These are phyloP conservation scores for Carassius gibelio DNA, from an alignment of 2,113 vertebrate genomes.

Conservation along the genomic window DNA sequence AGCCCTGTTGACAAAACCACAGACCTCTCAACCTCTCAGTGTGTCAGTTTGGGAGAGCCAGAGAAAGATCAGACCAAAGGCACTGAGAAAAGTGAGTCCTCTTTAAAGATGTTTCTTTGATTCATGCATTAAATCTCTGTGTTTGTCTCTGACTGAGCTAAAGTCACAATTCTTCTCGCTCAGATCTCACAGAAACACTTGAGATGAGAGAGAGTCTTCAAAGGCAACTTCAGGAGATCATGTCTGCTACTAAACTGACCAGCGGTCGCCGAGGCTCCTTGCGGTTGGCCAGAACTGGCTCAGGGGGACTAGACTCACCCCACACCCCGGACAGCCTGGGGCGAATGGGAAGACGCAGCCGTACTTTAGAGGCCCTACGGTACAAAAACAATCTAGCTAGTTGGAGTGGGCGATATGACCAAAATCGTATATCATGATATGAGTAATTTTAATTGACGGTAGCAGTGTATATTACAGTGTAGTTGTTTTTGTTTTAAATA, in stretches of 20 bases:
- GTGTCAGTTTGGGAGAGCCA: constrained; percentile 54
- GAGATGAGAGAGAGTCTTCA: constrained; percentile 96
- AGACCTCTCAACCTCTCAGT: constrained; percentile 52
- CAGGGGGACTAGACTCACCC: constrained; percentile 77
- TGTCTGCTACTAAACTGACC: constrained; percentile 89
- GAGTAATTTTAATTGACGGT: no score
- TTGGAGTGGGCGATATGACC: no score
- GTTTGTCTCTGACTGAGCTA: neutral
- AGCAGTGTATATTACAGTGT: no score
- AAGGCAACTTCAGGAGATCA: constrained; percentile 93
- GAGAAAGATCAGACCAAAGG: constrained; percentile 57
- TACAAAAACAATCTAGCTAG: constrained; percentile 53
- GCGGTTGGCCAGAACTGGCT: constrained; percentile 75
- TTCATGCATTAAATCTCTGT: neutral
- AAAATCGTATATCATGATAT: no score
- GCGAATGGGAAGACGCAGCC: constrained; percentile 77
- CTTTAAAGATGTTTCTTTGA: neutral
- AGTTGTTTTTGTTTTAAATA: no score
- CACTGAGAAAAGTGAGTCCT: constrained; percentile 77
- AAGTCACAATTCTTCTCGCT: neutral
- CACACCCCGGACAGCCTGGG: constrained; percentile 77
- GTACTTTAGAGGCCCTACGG: constrained; percentile 92
- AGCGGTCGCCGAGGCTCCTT: constrained; percentile 79
- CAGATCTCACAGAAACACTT: constrained; percentile 82
- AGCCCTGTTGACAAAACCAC: constrained; percentile 39